Base-by-base conservation (phyloP, 2,797 vertebrate genomes). In the Sebastes aleutianus region DNA sequence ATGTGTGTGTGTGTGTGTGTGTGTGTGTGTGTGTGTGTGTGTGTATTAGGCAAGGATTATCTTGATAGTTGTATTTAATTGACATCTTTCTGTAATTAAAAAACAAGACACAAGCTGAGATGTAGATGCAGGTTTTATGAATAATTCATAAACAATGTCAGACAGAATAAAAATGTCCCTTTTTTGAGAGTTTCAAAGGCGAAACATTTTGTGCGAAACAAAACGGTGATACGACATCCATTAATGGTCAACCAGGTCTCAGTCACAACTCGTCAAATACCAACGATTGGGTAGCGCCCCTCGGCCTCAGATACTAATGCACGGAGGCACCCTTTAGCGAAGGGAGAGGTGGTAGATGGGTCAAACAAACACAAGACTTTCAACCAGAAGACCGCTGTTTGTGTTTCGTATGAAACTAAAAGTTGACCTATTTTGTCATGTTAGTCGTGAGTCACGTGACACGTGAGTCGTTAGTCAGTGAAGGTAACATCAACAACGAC, bases 121-220 rank as follows among this genome's bases (percentile, higher is more conserved):
- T 61, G n/a, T n/a, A 32, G 31, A 70, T 56, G 58, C 10, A 39
- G 36, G 36, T 26, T 56, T 79, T 64, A 82, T 85, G 26, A 80
- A 77, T 82, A 68, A 74, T 85, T 70, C 11, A 34, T 57, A n/a
- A 64, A 84, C 8, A 39, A 16, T 61, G 76, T 57, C 24, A 26
- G 9, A 68, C n/a, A 56, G 32, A 76, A 63, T 65, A 57, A 65
- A 59, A 4, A 74, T 69, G 10, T 53, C 29, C 47, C 6, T n/a
- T 62, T 58, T 63, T 3, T 76, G 3, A 54, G 11, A 65, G 29
- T 66, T 68, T 71, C 16, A 66, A 47, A 62, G 13, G 9, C 22
- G 61, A 36, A 34, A 58, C 39, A 2, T 22, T 57, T 43, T 34
- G 5, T 24, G 26, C 26, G 70, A 76, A 8, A 59, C 14, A 66